Percentiles rank a stretch among this genome's conserved stretches.
Conservation (phyloP, 2,888 invertebrate genomes). For the Noctua comes region DNA sequence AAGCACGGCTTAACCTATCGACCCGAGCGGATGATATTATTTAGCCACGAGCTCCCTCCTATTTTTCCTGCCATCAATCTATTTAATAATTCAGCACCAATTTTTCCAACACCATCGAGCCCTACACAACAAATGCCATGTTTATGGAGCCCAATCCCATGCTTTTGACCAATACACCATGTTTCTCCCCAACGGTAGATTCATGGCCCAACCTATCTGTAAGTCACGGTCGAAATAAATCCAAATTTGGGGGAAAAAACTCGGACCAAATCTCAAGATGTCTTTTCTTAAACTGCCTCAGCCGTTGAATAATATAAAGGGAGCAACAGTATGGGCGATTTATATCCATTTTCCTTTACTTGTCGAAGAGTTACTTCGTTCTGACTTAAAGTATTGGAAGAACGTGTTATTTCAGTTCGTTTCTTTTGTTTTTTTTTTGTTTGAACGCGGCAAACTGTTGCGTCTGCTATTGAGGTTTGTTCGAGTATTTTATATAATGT, state of each 20-base stretch:
- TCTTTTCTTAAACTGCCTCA: conserved; percentile 63
- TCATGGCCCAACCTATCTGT: conserved; percentile 32
- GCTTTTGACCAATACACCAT: conserved; percentile 27
- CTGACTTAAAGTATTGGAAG: conserved; percentile 58
- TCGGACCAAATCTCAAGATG: conserved; percentile 49
- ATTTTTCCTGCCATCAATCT: conserved; percentile 1
- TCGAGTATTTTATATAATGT: conserved; percentile 5
- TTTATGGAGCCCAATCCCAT: conserved; percentile 27
- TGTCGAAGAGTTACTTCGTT: conserved; percentile 57
- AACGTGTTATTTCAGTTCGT: conserved; percentile 59
- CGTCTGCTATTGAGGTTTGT: conserved; percentile 20
- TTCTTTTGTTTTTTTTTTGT: conserved; percentile 40
- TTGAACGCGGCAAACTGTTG: conserved; percentile 56
- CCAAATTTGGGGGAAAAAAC: conserved; percentile 48
- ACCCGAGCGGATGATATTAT: too few species aligned
- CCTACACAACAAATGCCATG: not conserved
- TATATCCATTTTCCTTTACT: conserved; percentile 71
- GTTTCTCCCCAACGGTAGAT: conserved; percentile 18
- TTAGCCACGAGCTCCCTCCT: not conserved
- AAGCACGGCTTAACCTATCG: too few species aligned
- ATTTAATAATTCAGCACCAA: conserved; percentile 47
- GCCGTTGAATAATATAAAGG: conserved; percentile 69
- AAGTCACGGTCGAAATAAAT: conserved; percentile 49
- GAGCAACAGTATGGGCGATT: conserved; percentile 66
- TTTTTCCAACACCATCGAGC: conserved; percentile 23